phyloP scores from a whole-genome alignment of 1,140 invertebrate genomes.

The Drosophila pallidifrons region DNA sequence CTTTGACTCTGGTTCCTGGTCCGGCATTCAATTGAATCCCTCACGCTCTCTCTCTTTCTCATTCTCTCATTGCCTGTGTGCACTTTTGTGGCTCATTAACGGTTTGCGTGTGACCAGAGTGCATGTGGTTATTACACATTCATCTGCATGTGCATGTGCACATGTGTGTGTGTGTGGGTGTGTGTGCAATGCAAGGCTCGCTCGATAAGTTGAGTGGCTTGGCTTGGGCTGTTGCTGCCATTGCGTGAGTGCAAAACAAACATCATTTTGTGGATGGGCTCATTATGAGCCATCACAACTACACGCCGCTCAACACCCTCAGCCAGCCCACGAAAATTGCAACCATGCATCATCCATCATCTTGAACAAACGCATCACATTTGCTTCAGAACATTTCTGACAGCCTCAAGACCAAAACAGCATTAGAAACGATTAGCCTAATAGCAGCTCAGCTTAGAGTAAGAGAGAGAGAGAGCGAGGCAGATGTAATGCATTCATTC shows the following conservation, averaged over 20 bases:
- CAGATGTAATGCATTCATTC: background rate
- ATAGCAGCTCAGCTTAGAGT: background rate
- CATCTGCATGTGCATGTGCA: slow-evolving; percentile 24
- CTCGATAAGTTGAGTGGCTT: slow-evolving; percentile 69
- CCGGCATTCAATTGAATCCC: slow-evolving; percentile 19
- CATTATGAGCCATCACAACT: slow-evolving; percentile 29
- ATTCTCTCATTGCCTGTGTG: slow-evolving; percentile 46
- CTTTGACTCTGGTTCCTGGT: slow-evolving; percentile 25
- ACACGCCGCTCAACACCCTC: background rate
- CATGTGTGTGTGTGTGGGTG: slow-evolving; percentile 12
- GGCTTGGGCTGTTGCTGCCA: slow-evolving; percentile 34
- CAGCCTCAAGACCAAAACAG: background rate
- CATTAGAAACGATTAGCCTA: slow-evolving; percentile 4
- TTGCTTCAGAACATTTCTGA: background rate
- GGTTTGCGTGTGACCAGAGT: slow-evolving; percentile 72
- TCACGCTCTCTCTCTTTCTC: background rate
- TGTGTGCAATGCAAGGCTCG: slow-evolving; percentile 44
- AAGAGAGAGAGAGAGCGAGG: background rate
- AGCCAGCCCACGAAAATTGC: background rate
- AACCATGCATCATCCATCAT: slow-evolving; percentile 28
- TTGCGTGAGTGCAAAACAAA: slow-evolving; percentile 71
- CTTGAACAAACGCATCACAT: slow-evolving; percentile 11
- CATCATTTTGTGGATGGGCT: slow-evolving; percentile 60
- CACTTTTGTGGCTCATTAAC: slow-evolving; percentile 81
- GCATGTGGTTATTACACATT: slow-evolving; percentile 65